These are phyloP conservation scores for Plutomurus gul DNA, from an alignment of 1,140 invertebrate species.

Conservation along the genomic window DNA sequence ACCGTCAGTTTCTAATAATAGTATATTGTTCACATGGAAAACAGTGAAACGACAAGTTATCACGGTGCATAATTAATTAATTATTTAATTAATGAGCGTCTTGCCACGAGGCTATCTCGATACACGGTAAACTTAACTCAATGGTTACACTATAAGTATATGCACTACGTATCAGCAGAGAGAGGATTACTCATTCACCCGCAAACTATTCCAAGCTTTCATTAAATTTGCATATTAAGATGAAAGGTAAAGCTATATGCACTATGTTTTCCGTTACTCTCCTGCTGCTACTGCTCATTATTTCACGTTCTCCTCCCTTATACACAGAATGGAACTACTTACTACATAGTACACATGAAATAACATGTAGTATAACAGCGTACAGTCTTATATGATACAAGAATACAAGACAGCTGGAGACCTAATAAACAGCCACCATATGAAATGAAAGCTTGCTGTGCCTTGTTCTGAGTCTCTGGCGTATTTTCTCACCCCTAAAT, in stretches of 20 bases:
- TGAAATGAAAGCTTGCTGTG: slow-evolving; percentile 1
- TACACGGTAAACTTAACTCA: background rate
- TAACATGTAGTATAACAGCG: background rate
- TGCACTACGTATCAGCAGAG: background rate
- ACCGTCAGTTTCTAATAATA: background rate
- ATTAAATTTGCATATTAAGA: slow-evolving; percentile 30
- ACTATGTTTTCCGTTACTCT: slow-evolving; percentile 13
- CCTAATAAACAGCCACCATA: slow-evolving; percentile 1
- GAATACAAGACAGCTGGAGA: slow-evolving; percentile 8
- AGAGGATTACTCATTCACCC: slow-evolving; percentile 7
- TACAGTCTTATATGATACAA: background rate
- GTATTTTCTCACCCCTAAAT: slow-evolving; percentile 4
- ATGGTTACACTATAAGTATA: background rate
- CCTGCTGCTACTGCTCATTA: background rate
- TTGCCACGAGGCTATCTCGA: background rate
- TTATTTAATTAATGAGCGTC: slow-evolving; percentile 23
- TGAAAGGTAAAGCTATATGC: slow-evolving; percentile 7
- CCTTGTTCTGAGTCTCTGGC: background rate
- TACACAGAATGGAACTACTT: no score
- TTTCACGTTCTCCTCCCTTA: no score
- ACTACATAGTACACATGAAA: no score
- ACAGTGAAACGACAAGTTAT: slow-evolving; percentile 9
- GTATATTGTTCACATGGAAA: background rate
- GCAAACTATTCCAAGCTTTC: slow-evolving; percentile 9
- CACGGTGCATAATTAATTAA: slow-evolving; percentile 16